Percentiles rank a stretch among this genome's conserved stretches.
These are phyloP conservation scores for Steinernema scapterisci DNA, from an alignment of 2,888 invertebrate species.

Conservation along the genomic window DNA sequence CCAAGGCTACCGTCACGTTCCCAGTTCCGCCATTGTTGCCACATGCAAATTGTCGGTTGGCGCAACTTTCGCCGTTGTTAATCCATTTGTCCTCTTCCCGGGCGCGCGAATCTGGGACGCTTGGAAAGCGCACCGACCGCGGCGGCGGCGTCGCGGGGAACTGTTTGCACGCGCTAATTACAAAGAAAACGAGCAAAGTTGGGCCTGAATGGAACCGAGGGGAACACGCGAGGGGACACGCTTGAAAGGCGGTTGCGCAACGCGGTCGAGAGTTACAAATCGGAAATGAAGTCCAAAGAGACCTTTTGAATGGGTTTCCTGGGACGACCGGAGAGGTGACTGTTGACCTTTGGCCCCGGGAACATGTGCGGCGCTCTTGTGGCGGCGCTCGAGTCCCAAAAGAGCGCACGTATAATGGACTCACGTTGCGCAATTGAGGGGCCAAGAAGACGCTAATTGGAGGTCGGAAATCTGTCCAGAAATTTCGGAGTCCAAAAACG, in stretches of 20 bases:
- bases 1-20: constrained; percentile 9
- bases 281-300: constrained; percentile 7
- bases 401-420: constrained; percentile 1
- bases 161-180: constrained; percentile 28
- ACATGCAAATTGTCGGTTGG: constrained; percentile 4
- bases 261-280: constrained; percentile 6
- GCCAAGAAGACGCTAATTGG: neutral
- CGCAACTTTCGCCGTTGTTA: constrained; percentile 23
- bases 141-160: constrained; percentile 1
- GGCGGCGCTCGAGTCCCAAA: neutral
- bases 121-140: neutral
- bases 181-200: constrained; percentile 23
- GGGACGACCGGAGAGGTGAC: neutral
- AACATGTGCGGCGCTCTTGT: constrained; percentile 24
- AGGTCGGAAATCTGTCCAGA: neutral
- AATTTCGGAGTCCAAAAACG: neutral
- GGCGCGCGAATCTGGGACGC: constrained; percentile 12
- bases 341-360: constrained; percentile 26
- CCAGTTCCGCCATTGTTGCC: neutral
- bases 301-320: neutral
- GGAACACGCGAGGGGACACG: constrained; percentile 6
- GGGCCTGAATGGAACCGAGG: neutral
- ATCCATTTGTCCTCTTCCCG: constrained; percentile 7
- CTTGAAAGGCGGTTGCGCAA: constrained; percentile 29
- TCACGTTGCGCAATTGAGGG: constrained; percentile 9